A percentile compares a stretch with the other conserved stretches of the same genome.
Conservation (phyloP, 1,140 invertebrate species). For the Physella acuta region DNA sequence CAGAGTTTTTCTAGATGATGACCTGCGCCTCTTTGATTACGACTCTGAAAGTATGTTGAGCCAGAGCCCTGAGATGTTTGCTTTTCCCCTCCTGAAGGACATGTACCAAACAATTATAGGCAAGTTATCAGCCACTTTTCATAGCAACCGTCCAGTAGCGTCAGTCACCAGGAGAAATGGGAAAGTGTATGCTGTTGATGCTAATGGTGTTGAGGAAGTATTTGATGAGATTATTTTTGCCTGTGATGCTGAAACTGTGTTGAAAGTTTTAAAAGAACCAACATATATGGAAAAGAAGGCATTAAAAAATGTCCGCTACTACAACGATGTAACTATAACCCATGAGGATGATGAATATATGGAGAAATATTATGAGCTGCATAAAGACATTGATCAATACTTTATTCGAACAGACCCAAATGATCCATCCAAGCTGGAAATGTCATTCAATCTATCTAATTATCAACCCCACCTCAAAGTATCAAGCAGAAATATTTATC, state of each 20-base stretch:
- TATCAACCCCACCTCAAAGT: constrained; percentile 49
- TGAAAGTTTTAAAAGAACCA: constrained; percentile 38
- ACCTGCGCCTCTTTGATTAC: constrained; percentile 49
- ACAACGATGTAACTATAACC: constrained; percentile 46
- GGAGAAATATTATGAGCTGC: constrained; percentile 45
- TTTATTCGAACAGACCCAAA: constrained; percentile 41
- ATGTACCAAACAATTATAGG: constrained; percentile 47
- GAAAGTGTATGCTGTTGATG: constrained; percentile 36
- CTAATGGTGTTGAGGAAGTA: constrained; percentile 29
- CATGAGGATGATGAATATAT: constrained; percentile 52
- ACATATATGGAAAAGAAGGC: constrained; percentile 41
- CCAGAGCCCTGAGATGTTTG: constrained; percentile 50
- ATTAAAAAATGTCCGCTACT: constrained; percentile 48
- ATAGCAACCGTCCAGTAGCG: constrained; percentile 31
- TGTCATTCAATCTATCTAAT: constrained; percentile 51
- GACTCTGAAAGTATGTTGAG: constrained; percentile 40
- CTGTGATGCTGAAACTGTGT: constrained; percentile 50
- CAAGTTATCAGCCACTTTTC: constrained; percentile 33
- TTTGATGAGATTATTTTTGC: constrained; percentile 51
- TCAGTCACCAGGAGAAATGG: constrained; percentile 28
- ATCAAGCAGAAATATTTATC: constrained; percentile 40
- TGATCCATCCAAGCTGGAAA: constrained; percentile 45
- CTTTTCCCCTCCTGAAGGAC: constrained; percentile 44
- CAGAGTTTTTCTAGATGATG: constrained; percentile 49
- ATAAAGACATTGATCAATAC: constrained; percentile 46